phyloP scores from a whole-genome alignment of 2,797 vertebrate genomes.

The Gouania willdenowi region DNA sequence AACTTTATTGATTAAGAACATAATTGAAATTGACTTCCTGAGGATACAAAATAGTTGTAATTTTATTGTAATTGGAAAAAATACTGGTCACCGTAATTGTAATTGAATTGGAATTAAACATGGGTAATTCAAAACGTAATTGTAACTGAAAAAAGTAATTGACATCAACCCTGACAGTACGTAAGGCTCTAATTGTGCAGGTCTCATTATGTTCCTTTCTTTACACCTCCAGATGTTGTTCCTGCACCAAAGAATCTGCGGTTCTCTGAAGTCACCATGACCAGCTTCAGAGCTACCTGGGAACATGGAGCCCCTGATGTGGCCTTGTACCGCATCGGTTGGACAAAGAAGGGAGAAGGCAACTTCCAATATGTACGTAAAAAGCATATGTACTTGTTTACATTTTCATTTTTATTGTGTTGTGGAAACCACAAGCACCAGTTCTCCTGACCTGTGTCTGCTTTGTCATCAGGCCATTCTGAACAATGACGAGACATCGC shows the following conservation, averaged over 20 bases:
- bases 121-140: too few relatives aligned
- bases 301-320: conserved; percentile 93
- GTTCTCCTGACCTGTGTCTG: conserved; percentile 9
- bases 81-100: too few relatives aligned
- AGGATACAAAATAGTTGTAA: too few relatives aligned
- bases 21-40: too few relatives aligned
- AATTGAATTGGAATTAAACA: too few relatives aligned
- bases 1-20: too few relatives aligned
- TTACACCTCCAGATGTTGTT: conserved; percentile 80
- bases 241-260: conserved; percentile 89
- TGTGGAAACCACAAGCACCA: neutral
- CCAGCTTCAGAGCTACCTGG: conserved; percentile 90
- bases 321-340: conserved; percentile 89
- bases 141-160: too few relatives aligned
- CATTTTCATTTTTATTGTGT: conserved; percentile 5
- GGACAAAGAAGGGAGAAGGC: conserved; percentile 78
- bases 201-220: neutral
- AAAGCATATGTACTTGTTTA: conserved; percentile 30
- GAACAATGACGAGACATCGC: conserved; percentile 82
- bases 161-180: too few relatives aligned
- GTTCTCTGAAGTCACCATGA: conserved; percentile 84
- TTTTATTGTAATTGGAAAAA: too few relatives aligned
- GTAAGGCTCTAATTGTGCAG: too few relatives aligned
- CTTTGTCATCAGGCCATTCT: conserved; percentile 82
- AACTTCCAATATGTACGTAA: conserved; percentile 70